Conservation (phyloP, 2,113 vertebrate genomes). For the Opisthocomus hoazin region DNA sequence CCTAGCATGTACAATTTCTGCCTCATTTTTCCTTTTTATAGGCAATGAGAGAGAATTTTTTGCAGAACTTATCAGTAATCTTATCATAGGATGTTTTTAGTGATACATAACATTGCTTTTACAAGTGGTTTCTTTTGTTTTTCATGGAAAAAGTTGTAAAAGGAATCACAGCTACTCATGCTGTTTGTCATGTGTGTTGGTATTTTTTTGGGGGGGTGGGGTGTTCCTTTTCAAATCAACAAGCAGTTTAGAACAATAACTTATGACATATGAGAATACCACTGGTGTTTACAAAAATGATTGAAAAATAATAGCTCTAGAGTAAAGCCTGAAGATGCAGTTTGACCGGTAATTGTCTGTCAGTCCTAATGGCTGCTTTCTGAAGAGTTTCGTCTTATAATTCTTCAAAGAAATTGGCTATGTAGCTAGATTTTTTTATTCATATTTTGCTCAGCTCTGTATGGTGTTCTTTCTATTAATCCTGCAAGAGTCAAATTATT, state of each 20-base stretch:
- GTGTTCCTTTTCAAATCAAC: not conserved
- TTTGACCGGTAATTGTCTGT: not conserved
- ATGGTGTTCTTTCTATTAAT: conserved; percentile 19
- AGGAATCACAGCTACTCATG: not conserved
- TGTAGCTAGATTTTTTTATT: not conserved
- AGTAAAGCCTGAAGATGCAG: not conserved
- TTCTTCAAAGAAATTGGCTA: not conserved
- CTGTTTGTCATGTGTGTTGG: not conserved
- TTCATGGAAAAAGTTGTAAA: not conserved
- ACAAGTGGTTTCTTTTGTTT: not conserved
- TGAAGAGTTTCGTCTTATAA: not conserved
- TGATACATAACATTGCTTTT: not conserved
- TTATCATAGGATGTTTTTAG: not conserved
- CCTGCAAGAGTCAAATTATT: not conserved
- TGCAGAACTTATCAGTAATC: not conserved
- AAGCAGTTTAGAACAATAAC: not conserved
- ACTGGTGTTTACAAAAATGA: not conserved
- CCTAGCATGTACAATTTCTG: not conserved
- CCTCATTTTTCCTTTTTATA: not conserved
- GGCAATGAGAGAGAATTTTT: not conserved
- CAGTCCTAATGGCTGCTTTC: not conserved
- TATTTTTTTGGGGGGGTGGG: not conserved
- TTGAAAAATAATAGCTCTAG: not conserved
- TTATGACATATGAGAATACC: not conserved
- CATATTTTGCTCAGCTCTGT: not conserved